Evolutionary conservation across 1,140 invertebrate species (phyloP).

Genomic region (Cydia splendana): DNA sequence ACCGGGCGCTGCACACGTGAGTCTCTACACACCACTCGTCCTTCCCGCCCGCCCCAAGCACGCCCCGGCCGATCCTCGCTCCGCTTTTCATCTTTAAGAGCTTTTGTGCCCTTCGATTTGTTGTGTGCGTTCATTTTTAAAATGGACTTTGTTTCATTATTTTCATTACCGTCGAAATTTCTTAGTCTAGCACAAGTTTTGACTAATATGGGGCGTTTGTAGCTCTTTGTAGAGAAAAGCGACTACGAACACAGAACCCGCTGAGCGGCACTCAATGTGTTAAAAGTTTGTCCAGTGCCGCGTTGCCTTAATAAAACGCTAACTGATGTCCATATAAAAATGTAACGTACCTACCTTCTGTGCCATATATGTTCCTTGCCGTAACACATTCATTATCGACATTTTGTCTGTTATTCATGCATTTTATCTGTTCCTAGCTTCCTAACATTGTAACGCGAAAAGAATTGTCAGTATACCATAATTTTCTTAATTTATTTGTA

Average conservation of each 20-base stretch:
- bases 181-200: background rate
- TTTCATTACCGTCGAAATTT: background rate
- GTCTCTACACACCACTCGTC: conserved; percentile 49
- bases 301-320: background rate
- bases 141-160: background rate
- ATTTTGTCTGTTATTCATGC: background rate
- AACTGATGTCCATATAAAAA: background rate
- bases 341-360: background rate
- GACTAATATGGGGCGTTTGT: too few species aligned
- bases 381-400: background rate
- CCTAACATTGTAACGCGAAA: background rate
- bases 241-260: too few species aligned
- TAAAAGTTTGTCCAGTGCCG: too few species aligned
- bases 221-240: too few species aligned
- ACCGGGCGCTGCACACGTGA: conserved; percentile 75
- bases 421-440: background rate
- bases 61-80: conserved; percentile 38
- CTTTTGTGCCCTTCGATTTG: conserved; percentile 1
- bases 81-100: conserved; percentile 35
- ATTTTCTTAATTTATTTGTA: background rate
- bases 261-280: too few species aligned
- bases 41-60: conserved; percentile 38
- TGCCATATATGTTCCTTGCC: background rate
- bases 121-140: conserved; percentile 1
- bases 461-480: background rate